Percentiles rank a stretch among this genome's conserved stretches.
These are phyloP conservation scores for Polyergus mexicanus DNA, from an alignment of 1,140 invertebrate species.

Conservation along the genomic window DNA sequence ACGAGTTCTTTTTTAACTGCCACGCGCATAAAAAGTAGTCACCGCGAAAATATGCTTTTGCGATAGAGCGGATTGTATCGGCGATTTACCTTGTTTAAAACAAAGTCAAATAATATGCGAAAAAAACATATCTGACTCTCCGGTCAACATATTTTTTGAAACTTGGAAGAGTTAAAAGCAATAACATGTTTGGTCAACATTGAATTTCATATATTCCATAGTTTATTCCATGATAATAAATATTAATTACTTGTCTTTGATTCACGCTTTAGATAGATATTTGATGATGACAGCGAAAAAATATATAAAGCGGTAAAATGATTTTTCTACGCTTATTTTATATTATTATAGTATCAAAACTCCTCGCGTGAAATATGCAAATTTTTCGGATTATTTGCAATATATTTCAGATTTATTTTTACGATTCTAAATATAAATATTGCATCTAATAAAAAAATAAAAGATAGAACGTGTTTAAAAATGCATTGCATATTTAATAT, in stretches of 20 bases:
- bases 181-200: constrained; percentile 57
- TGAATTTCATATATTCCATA: constrained; percentile 17
- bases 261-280: not conserved
- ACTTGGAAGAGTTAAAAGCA: constrained; percentile 50
- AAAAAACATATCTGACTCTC: not conserved
- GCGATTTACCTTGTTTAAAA: constrained; percentile 49
- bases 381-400: not conserved
- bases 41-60: constrained; percentile 35
- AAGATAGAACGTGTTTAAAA: not conserved
- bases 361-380: not conserved
- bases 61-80: constrained; percentile 21
- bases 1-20: constrained; percentile 25
- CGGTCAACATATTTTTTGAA: constrained; percentile 52
- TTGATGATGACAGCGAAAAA: not conserved
- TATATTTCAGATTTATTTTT: not conserved
- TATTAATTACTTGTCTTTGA: constrained; percentile 5
- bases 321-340: not conserved
- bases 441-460: not conserved
- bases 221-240: constrained; percentile 26
- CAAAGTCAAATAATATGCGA: constrained; percentile 40
- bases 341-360: not conserved
- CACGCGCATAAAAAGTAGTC: constrained; percentile 24
- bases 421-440: not conserved
- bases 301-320: not conserved
- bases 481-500: not conserved